These are phyloP conservation scores for Tuberolachnus salignus DNA, from an alignment of 2,888 invertebrate species.

Conservation along the genomic window DNA sequence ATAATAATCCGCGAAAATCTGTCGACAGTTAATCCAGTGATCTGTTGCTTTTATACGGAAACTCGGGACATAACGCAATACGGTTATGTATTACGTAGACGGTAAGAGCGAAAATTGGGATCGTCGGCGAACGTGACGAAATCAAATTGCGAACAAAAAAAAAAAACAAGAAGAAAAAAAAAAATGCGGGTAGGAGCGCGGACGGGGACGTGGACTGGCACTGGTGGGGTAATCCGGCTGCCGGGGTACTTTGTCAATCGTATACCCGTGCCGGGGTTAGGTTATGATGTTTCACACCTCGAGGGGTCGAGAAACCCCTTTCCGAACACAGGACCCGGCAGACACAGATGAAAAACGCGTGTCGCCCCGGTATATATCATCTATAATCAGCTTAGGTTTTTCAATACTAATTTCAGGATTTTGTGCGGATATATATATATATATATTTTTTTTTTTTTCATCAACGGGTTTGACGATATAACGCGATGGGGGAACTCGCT, in stretches of 20 bases:
- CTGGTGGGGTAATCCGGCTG: constrained; percentile 27
- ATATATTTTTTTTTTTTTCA: constrained; percentile 8
- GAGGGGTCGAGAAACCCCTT: constrained; percentile 45
- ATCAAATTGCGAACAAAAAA: too few species aligned
- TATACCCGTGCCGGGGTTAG: constrained; percentile 19
- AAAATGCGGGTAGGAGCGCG: not conserved
- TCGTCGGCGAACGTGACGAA: constrained; percentile 28
- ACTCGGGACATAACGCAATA: too few species aligned
- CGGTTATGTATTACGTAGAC: too few species aligned
- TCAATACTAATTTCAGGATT: constrained; percentile 52
- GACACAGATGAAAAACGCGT: constrained; percentile 37
- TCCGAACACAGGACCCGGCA: constrained; percentile 7
- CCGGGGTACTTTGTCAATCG: constrained; percentile 39
- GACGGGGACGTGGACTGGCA: not conserved
- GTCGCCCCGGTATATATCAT: not conserved
- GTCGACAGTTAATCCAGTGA: too few species aligned
- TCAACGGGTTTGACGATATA: constrained; percentile 26
- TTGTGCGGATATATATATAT: constrained; percentile 12
- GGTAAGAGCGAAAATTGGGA: constrained; percentile 7
- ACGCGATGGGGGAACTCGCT: not conserved
- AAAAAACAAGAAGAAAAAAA: too few species aligned
- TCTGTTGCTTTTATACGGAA: not conserved
- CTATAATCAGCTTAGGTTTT: constrained; percentile 52
- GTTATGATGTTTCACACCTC: constrained; percentile 54
- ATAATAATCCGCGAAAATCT: too few species aligned